A percentile compares a stretch with the other conserved stretches of the same genome.
Evolutionary conservation across 2,113 vertebrate species (phyloP).

Genomic region (Catharus fuscescens): DNA sequence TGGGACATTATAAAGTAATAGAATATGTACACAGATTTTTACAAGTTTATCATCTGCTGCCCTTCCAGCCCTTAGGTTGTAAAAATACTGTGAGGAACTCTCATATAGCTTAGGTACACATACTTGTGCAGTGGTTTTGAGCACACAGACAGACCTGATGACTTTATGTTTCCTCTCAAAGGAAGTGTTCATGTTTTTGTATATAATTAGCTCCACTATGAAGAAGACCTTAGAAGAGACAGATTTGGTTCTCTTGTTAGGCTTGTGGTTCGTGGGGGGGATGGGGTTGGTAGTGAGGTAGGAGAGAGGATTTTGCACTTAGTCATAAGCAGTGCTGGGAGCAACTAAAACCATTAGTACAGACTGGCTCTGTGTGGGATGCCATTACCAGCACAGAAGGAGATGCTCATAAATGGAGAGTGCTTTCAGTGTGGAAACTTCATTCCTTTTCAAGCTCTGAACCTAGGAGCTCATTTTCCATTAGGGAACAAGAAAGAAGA

Average conservation of each 20-base stretch:
- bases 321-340: not conserved
- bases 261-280: not conserved
- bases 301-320: conserved; percentile 27
- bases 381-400: conserved; percentile 3
- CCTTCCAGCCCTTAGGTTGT: not conserved
- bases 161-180: not conserved
- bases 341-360: conserved; percentile 27
- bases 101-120: not conserved
- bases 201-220: not conserved
- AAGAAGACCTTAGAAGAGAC: conserved; percentile 11
- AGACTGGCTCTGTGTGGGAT: not conserved
- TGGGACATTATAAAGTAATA: not conserved
- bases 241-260: not conserved
- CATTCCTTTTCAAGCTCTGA: not conserved
- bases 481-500: not conserved
- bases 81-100: not conserved
- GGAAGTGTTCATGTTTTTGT: not conserved
- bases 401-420: not conserved
- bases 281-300: not conserved
- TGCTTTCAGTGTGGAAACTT: conserved; percentile 17
- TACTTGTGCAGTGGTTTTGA: not conserved
- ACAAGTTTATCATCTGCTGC: not conserved
- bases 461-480: not conserved
- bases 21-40: not conserved
- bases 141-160: fast-evolving